phyloP scores from a whole-genome alignment of 2,113 vertebrate species.

The Solea solea region DNA sequence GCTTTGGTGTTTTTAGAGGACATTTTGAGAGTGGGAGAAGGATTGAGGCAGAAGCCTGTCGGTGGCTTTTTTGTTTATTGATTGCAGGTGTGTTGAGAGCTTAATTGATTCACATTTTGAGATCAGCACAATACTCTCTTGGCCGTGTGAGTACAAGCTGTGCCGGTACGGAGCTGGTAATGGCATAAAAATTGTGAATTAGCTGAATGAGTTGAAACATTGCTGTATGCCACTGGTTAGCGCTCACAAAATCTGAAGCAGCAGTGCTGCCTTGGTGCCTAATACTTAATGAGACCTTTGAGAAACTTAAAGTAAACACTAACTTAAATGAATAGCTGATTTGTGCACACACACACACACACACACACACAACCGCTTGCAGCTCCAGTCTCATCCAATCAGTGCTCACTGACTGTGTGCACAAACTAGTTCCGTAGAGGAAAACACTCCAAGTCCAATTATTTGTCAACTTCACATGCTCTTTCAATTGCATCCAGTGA shows the following conservation, averaged over 20 bases:
- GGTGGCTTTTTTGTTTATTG: slow-evolving; percentile 80
- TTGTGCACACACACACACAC: not conserved
- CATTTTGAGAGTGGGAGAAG: slow-evolving; percentile 66
- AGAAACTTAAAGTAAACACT: not conserved
- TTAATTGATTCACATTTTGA: slow-evolving; percentile 82
- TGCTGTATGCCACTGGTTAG: slow-evolving; percentile 10
- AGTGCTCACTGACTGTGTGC: slow-evolving; percentile 8
- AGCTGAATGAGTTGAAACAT: slow-evolving; percentile 32
- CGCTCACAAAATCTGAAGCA: not conserved
- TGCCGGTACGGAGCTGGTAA: slow-evolving; percentile 39
- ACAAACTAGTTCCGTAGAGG: slow-evolving; percentile 1
- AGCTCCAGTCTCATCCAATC: slow-evolving; percentile 19
- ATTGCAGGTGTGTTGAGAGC: slow-evolving; percentile 76
- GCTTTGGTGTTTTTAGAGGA: slow-evolving; percentile 60
- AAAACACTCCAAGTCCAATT: slow-evolving; percentile 14
- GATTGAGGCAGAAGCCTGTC: slow-evolving; percentile 58
- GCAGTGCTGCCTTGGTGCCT: not conserved
- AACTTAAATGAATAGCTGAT: not conserved
- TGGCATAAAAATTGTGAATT: slow-evolving; percentile 28
- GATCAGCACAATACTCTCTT: slow-evolving; percentile 78
- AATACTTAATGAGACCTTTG: not conserved
- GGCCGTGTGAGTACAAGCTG: slow-evolving; percentile 61
- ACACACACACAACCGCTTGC: not conserved
- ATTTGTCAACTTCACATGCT: slow-evolving; percentile 5
- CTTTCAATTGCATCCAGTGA: not conserved